Evolutionary conservation across 1,140 invertebrate genomes (phyloP), one percentile per base, ranked within the genome.

Genomic region (Drosophila bipectinata): DNA sequence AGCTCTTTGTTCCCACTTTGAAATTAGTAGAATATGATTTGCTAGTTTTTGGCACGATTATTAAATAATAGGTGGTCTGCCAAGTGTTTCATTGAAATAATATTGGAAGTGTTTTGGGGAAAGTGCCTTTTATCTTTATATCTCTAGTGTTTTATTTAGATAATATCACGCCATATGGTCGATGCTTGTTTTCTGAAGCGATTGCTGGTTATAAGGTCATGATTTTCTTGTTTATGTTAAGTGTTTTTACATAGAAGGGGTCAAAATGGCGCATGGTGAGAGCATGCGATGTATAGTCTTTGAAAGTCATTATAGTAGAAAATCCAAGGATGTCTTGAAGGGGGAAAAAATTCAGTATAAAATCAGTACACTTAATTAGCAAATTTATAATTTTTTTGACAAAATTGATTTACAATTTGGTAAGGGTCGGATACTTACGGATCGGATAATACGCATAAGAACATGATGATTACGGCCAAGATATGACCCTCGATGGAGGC

Each of bases 1-100:
- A 10, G 30, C 51, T 56, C 39, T 47, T 48, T 51, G 37, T n/a
- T 37, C 4, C 8, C 48, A 9, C 51, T 71, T 60, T 71, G 63
- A 77, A 74, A 81, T 84, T 71, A 85, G 77, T 77, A 56, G 81
- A 74, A 81, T 81, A 84, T 84, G 81, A 84, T 74, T 84, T 81
- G 63, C 73, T 51, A 39, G 53, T 69, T 49, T 58, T 37, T 68
- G 10, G 54, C 34, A 21, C 32, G 41, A 48, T 61, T 39, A 57
- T 18, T 18, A 48, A 56, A 44, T 66, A 18, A 10, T 12, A 49
- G 26, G 72, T 57, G 47, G 34, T 51, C 9, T 48, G 34, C 26
- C 57, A 73, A 54, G 54, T 57, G 32, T 41, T 72, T 24, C 8
- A 26, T 26, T 26, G 18, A 14, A 14, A 39, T 24, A 1, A 7